Percentiles rank a stretch among this genome's conserved stretches.
Evolutionary conservation across 2,113 vertebrate genomes (phyloP).

Genomic region (Tachycineta bicolor): DNA sequence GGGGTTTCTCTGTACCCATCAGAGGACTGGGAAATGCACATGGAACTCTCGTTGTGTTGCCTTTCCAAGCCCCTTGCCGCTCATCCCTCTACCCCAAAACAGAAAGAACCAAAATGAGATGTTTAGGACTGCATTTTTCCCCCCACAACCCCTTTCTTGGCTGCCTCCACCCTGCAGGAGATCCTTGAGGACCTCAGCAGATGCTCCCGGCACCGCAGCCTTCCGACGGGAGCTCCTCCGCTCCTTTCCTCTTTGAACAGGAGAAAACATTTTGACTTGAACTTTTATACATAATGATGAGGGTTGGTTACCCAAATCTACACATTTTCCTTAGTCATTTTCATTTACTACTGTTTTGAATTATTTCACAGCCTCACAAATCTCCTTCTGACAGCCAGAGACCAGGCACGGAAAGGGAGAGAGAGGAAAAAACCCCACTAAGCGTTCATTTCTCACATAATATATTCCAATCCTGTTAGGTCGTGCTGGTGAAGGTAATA

Average conservation of each 20-base stretch:
- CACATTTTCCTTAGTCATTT: conserved; percentile 60
- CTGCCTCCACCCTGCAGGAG: background rate
- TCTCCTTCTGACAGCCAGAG: conserved; percentile 71
- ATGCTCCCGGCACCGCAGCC: background rate
- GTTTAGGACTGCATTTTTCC: background rate
- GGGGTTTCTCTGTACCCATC: rapidly evolving
- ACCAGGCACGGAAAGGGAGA: conserved; percentile 7
- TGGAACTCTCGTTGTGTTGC: rapidly evolving
- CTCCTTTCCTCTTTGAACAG: background rate
- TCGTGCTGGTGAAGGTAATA: conserved; percentile 78
- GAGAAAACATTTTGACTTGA: conserved; percentile 71
- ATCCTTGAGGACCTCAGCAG: background rate
- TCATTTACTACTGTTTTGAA: conserved; percentile 75
- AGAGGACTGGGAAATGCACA: background rate
- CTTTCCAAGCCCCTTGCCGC: background rate
- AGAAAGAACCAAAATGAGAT: background rate
- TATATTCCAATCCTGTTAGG: conserved; percentile 85
- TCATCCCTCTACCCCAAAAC: background rate
- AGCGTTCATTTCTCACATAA: conserved; percentile 75
- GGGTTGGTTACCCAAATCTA: conserved; percentile 71
- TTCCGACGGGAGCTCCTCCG: background rate
- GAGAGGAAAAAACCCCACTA: background rate
- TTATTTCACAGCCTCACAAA: conserved; percentile 75
- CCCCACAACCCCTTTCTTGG: background rate
- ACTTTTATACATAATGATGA: conserved; percentile 60